These are phyloP conservation scores for Oncorhynchus nerka DNA, from an alignment of 2,113 vertebrate genomes.

Conservation along the genomic window DNA sequence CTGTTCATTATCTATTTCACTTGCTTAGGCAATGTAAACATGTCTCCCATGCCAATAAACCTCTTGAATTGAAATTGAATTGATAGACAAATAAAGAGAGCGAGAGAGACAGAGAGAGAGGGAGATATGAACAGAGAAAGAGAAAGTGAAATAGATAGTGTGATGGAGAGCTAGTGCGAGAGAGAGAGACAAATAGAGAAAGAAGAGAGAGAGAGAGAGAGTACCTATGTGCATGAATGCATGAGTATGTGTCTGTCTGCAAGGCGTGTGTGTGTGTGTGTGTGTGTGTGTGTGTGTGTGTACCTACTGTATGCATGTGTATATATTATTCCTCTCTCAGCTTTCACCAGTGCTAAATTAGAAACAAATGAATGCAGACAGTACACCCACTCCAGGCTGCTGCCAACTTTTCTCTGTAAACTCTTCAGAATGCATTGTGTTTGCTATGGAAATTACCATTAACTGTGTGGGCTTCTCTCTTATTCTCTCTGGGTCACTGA, in stretches of 20 bases:
- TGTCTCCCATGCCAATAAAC: no score
- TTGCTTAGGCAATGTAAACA: no score
- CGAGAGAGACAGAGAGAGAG: no score
- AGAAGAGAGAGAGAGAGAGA: neutral
- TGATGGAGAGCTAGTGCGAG: no score
- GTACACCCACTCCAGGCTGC: constrained; percentile 14
- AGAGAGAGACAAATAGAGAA: neutral
- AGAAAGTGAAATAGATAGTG: no score
- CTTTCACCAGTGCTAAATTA: constrained; percentile 39
- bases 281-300: neutral
- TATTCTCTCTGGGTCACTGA: neutral
- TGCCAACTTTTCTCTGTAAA: constrained; percentile 6
- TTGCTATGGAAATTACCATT: constrained; percentile 17
- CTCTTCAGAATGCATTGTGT: constrained; percentile 18
- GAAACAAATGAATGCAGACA: constrained; percentile 46
- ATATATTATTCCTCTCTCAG: constrained; percentile 13
- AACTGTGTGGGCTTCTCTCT: neutral
- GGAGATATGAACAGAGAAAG: no score
- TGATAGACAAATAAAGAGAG: no score
- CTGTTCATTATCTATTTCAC: no score
- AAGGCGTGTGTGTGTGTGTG: constrained; percentile 16
- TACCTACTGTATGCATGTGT: neutral
- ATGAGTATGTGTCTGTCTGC: neutral
- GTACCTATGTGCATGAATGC: neutral
- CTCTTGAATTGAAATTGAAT: no score